phyloP scores from a whole-genome alignment of 2,113 vertebrate species.

The Peucedramus taeniatus region DNA sequence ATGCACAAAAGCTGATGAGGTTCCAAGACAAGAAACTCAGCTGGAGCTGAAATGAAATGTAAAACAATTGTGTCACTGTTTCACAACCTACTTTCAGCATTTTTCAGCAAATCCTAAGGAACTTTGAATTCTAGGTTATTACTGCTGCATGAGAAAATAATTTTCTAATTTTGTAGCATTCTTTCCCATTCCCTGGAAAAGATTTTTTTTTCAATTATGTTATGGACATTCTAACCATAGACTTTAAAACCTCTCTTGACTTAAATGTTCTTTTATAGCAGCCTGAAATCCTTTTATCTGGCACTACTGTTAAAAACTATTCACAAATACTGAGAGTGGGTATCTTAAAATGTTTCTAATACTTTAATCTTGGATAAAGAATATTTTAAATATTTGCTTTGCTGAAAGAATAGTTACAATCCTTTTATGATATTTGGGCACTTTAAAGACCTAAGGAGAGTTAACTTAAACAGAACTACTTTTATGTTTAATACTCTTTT shows the following conservation, averaged over 20 bases:
- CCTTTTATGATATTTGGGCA: not conserved
- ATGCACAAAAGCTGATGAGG: not conserved
- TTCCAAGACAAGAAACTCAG: not conserved
- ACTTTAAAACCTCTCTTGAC: not conserved
- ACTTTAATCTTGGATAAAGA: not conserved
- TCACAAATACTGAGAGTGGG: not conserved
- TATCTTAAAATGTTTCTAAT: not conserved
- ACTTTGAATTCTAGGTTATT: not conserved
- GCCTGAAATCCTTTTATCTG: not conserved
- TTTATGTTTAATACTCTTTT: not conserved
- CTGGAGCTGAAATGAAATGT: not conserved
- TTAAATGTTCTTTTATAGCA: not conserved
- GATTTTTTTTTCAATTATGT: not conserved
- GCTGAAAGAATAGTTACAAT: not conserved
- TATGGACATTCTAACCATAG: not conserved
- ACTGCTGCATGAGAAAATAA: not conserved
- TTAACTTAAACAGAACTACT: slow-evolving; percentile 11
- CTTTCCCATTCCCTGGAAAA: not conserved
- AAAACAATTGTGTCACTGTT: not conserved
- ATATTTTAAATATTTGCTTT: slow-evolving; percentile 47
- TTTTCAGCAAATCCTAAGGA: not conserved
- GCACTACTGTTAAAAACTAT: not conserved
- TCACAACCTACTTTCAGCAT: not conserved
- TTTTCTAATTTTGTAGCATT: not conserved
- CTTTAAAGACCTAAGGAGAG: not conserved